Conservation (phyloP, 2,797 vertebrate genomes). For the Eulemur mongoz region DNA sequence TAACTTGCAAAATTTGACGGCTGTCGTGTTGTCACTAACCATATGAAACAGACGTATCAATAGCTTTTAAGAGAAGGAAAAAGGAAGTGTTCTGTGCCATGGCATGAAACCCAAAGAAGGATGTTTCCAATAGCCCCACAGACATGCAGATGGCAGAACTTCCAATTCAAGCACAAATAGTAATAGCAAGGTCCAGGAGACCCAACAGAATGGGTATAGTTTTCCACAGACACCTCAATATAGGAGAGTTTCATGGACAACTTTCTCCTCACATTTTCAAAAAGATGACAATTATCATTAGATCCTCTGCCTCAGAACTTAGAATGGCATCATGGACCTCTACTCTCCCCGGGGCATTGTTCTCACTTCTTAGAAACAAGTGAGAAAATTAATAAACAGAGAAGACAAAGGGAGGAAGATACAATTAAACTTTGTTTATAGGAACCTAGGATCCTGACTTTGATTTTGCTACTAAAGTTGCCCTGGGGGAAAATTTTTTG, state of each 20-base stretch:
- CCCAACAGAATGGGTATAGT: not conserved
- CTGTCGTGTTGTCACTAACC: not conserved
- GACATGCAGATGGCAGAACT: not conserved
- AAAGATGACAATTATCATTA: not conserved
- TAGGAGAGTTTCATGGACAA: not conserved
- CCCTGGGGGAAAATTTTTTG: not conserved
- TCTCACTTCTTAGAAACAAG: not conserved
- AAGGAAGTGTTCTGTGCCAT: not conserved
- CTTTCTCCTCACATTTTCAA: not conserved
- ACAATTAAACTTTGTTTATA: not conserved
- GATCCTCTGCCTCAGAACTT: not conserved
- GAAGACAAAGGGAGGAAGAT: not conserved
- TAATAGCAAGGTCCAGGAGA: not conserved
- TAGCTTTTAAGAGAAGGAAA: not conserved
- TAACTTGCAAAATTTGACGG: not conserved
- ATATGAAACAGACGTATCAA: not conserved
- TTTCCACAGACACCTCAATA: not conserved
- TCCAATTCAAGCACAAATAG: not conserved
- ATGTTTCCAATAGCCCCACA: not conserved
- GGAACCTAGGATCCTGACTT: not conserved
- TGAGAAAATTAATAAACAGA: not conserved
- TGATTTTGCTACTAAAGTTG: not conserved
- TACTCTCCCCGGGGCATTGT: not conserved
- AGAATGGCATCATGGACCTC: accelerated
- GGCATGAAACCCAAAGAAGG: not conserved